These are phyloP conservation scores for Drosophila paranaensis DNA, from an alignment of 2,888 invertebrate genomes.

Conservation along the genomic window DNA sequence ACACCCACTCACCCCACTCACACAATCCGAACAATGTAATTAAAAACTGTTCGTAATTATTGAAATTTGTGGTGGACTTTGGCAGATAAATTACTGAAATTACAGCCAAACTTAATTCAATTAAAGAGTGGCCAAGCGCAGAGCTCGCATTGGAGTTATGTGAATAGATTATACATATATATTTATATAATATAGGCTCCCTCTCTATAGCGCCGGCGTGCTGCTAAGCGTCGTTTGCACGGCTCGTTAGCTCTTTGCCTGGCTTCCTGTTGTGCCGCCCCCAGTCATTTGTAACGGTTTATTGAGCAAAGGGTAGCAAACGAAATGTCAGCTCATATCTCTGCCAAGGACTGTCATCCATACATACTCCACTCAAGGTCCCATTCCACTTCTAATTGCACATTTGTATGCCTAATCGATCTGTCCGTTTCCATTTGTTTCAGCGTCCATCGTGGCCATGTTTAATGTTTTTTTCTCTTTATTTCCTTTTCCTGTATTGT, in stretches of 20 bases:
- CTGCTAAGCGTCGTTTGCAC: slow-evolving; percentile 37
- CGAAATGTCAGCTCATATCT: slow-evolving; percentile 19
- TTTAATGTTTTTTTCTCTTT: slow-evolving; percentile 12
- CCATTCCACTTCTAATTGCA: slow-evolving; percentile 62
- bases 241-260: slow-evolving; percentile 67
- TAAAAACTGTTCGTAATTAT: slow-evolving; percentile 70
- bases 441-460: slow-evolving; percentile 62
- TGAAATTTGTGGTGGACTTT: slow-evolving; percentile 63
- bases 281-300: slow-evolving; percentile 60
- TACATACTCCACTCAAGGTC: neutral
- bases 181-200: too few relatives aligned
- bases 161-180: too few relatives aligned
- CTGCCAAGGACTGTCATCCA: slow-evolving; percentile 27
- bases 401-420: slow-evolving; percentile 80
- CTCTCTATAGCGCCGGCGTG: too few relatives aligned
- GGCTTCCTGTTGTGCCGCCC: slow-evolving; percentile 37
- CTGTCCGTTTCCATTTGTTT: slow-evolving; percentile 69
- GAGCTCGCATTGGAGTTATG: neutral
- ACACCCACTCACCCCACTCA: neutral
- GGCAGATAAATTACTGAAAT: slow-evolving; percentile 54
- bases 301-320: slow-evolving; percentile 69
- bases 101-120: slow-evolving; percentile 52
- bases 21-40: slow-evolving; percentile 38
- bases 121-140: slow-evolving; percentile 29
- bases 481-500: slow-evolving; percentile 9